Conservation (phyloP, 2,888 invertebrate species). For the Luperina testacea region DNA sequence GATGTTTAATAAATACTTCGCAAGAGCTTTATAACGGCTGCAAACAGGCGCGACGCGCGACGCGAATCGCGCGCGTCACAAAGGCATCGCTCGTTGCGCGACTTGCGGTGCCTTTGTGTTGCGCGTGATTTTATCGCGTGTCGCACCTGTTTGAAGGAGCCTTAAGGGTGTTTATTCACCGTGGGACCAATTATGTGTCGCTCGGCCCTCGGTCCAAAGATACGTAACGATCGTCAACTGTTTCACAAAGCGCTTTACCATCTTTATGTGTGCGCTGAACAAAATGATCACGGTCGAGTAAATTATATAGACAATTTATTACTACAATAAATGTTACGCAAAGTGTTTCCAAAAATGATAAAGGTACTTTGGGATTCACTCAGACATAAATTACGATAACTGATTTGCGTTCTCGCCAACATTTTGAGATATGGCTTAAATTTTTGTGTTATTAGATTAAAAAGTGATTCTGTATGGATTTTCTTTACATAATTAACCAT, state of each 20-base stretch:
- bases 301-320: neutral
- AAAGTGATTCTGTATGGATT: neutral
- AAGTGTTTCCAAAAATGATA: neutral
- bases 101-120: too few species aligned
- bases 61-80: too few species aligned
- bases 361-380: neutral
- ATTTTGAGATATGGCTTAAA: neutral
- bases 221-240: neutral
- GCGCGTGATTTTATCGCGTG: too few species aligned
- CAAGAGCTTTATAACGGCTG: neutral
- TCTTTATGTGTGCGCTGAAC: neutral
- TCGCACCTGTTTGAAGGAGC: too few species aligned
- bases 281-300: conserved; percentile 5
- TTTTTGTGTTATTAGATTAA: too few species aligned
- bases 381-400: neutral
- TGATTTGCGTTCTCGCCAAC: neutral
- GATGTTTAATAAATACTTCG: conserved; percentile 36
- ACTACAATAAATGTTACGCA: neutral
- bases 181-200: conserved; percentile 2
- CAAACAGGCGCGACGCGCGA: too few species aligned
- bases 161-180: conserved; percentile 12
- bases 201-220: too few species aligned
- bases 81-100: too few species aligned
- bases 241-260: conserved; percentile 18
- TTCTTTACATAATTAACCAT: neutral